Evolutionary conservation across 2,888 invertebrate species (phyloP).

Genomic region (Fragum fragum): DNA sequence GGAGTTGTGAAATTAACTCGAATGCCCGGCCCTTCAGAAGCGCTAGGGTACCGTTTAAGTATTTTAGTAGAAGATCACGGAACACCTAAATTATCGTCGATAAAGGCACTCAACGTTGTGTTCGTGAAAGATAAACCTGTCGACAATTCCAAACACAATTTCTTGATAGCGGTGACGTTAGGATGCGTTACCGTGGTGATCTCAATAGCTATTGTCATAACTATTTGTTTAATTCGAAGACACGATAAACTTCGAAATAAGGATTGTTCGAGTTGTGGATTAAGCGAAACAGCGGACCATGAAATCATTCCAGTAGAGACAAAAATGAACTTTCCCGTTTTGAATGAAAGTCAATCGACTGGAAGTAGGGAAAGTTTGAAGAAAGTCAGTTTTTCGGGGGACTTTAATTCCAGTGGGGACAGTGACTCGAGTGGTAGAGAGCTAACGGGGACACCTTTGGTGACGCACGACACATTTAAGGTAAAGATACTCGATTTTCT

Average conservation of each 20-base stretch:
- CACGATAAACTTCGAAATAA: constrained; percentile 51
- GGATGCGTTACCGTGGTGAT: constrained; percentile 64
- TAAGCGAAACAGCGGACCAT: constrained; percentile 44
- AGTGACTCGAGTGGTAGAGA: constrained; percentile 49
- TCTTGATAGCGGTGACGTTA: constrained; percentile 61
- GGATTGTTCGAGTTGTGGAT: constrained; percentile 29
- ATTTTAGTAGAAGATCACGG: constrained; percentile 56
- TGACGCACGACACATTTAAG: constrained; percentile 50
- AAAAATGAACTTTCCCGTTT: constrained; percentile 39
- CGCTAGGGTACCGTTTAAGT: constrained; percentile 38
- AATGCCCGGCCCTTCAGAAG: constrained; percentile 42
- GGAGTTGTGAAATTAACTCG: constrained; percentile 52
- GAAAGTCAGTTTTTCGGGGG: constrained; percentile 64
- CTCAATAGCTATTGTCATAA: constrained; percentile 63
- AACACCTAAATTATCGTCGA: constrained; percentile 31
- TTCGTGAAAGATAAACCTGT: constrained; percentile 39
- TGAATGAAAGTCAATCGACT: constrained; percentile 34
- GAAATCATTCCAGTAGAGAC: constrained; percentile 51
- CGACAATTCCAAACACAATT: constrained; percentile 51
- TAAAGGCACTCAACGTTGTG: constrained; percentile 42
- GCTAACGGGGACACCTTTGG: constrained; percentile 51
- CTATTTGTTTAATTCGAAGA: constrained; percentile 59
- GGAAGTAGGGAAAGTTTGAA: constrained; percentile 64
- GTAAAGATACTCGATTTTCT: constrained; percentile 30
- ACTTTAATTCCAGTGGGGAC: constrained; percentile 51